Evolutionary conservation across 1,140 invertebrate species (phyloP).

Genomic region (Heliconius himera): DNA sequence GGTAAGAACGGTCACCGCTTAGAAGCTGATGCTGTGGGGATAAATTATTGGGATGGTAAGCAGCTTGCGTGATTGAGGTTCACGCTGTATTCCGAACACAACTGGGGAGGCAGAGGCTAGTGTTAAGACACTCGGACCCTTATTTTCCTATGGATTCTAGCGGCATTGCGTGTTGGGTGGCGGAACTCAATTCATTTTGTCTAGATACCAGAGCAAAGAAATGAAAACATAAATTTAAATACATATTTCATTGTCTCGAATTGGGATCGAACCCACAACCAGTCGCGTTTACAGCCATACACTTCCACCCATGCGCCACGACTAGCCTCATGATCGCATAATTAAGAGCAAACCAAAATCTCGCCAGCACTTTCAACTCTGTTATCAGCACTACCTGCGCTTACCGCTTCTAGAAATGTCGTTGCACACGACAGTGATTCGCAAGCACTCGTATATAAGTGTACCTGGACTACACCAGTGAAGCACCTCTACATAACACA

Average conservation of each 20-base stretch:
- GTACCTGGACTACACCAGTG: constrained; percentile 15
- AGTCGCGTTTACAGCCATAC: too few species aligned
- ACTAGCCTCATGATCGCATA: neutral
- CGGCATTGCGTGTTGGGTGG: too few species aligned
- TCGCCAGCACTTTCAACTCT: constrained; percentile 42
- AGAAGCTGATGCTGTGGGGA: constrained; percentile 70
- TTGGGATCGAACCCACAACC: too few species aligned
- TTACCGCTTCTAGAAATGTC: neutral
- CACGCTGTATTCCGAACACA: too few species aligned
- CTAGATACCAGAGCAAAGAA: too few species aligned
- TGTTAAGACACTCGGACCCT: too few species aligned
- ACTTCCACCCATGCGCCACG: too few species aligned
- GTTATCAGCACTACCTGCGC: constrained; percentile 21
- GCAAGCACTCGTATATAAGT: neutral
- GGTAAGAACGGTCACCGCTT: constrained; percentile 77
- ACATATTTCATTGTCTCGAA: too few species aligned
- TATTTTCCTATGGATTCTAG: too few species aligned
- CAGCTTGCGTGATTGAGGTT: constrained; percentile 19
- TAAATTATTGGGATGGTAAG: constrained; percentile 36
- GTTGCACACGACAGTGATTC: constrained; percentile 17
- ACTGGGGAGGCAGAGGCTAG: too few species aligned
- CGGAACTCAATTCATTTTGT: too few species aligned
- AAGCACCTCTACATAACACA: constrained; percentile 26
- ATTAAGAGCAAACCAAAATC: constrained; percentile 34
- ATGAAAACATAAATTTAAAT: too few species aligned